A percentile compares a stretch with the other conserved stretches of the same genome.
phyloP scores from a whole-genome alignment of 2,797 vertebrate genomes.

The Sorex maritimensis region DNA sequence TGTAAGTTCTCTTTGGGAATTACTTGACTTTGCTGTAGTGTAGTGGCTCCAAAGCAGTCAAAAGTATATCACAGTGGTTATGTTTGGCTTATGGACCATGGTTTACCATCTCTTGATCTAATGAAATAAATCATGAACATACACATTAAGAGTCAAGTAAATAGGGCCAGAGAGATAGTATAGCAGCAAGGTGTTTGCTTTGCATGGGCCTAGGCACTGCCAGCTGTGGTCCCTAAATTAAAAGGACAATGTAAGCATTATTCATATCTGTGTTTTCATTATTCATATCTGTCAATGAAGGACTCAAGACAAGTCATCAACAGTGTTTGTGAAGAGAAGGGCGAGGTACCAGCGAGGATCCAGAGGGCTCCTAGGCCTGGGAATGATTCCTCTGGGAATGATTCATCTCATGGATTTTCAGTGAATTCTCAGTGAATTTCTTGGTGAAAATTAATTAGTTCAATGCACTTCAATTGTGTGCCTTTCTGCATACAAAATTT shows the following conservation, averaged over 20 bases:
- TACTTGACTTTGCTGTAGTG: neutral
- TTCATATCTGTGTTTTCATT: neutral
- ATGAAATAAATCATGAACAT: neutral
- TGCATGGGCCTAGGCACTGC: too few relatives aligned
- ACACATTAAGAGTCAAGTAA: conserved; percentile 34
- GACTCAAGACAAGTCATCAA: neutral
- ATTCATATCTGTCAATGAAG: neutral
- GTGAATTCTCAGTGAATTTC: neutral
- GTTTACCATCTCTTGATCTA: neutral
- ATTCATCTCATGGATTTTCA: too few relatives aligned
- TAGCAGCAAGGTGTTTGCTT: too few relatives aligned
- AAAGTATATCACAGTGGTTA: neutral
- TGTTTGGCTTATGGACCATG: neutral
- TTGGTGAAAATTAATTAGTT: neutral
- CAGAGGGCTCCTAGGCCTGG: too few relatives aligned
- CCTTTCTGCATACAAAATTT: neutral
- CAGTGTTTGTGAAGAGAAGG: neutral
- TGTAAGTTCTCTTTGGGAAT: neutral
- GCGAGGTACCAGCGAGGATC: too few relatives aligned
- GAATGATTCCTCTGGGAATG: too few relatives aligned
- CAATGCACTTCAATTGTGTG: neutral
- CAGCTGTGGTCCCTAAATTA: neutral
- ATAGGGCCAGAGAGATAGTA: too few relatives aligned
- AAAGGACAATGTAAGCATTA: neutral
- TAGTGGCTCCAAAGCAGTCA: neutral